These are phyloP conservation scores for Hymenochirus boettgeri DNA, from an alignment of 2,113 vertebrate species.

Conservation along the genomic window DNA sequence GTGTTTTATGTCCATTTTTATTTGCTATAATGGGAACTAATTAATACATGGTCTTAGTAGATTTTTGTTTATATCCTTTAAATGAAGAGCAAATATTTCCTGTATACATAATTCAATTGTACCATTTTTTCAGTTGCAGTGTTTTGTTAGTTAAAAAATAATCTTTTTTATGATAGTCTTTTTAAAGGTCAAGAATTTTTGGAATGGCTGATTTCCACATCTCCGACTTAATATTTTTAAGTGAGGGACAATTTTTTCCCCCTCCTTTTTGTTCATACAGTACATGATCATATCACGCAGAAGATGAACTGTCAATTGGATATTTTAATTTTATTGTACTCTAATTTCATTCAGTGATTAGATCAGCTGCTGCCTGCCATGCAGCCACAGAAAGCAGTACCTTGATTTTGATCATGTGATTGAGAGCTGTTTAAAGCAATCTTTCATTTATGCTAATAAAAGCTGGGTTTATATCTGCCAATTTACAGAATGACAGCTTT, in stretches of 20 bases:
- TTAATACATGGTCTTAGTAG: too few relatives aligned
- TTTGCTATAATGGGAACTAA: too few relatives aligned
- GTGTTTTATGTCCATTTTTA: too few relatives aligned
- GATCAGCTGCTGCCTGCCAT: conserved; percentile 58
- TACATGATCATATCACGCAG: conserved; percentile 18
- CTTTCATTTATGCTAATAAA: conserved; percentile 63
- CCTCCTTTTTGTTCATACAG: conserved; percentile 3
- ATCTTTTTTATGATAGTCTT: not conserved
- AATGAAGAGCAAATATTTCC: too few relatives aligned
- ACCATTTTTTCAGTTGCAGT: too few relatives aligned
- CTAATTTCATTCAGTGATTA: conserved; percentile 64
- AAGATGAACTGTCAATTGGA: conserved; percentile 4
- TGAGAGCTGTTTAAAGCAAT: conserved; percentile 61
- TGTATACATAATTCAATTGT: too few relatives aligned
- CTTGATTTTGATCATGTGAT: conserved; percentile 80
- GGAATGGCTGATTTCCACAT: not conserved
- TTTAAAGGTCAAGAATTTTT: not conserved
- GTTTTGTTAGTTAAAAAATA: not conserved
- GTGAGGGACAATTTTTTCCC: not conserved
- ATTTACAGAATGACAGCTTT: conserved; percentile 68
- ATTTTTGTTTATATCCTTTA: too few relatives aligned
- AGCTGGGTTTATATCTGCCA: conserved; percentile 53
- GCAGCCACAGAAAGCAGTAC: conserved; percentile 70
- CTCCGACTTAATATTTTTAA: not conserved
- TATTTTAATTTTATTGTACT: conserved; percentile 49